These are phyloP conservation scores for Cathartes aura DNA, from an alignment of 2,113 vertebrate genomes.

Conservation along the genomic window DNA sequence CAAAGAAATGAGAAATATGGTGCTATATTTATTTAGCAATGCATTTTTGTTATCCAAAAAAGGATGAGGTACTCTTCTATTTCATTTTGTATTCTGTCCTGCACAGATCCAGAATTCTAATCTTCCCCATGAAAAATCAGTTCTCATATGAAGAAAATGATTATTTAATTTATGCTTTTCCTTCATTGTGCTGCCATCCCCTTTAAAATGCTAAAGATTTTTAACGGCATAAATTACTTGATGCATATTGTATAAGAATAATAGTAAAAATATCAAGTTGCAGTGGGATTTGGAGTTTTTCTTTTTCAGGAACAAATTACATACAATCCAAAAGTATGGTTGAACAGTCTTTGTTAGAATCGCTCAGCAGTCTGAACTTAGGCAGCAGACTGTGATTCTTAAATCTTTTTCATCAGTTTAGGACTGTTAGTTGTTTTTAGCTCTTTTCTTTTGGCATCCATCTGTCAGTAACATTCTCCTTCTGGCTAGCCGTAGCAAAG, in stretches of 20 bases:
- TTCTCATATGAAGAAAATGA: not conserved
- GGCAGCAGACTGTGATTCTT: slow-evolving; percentile 21
- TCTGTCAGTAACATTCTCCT: slow-evolving; percentile 23
- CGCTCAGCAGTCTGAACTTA: not conserved
- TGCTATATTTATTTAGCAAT: not conserved
- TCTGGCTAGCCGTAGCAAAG: slow-evolving; percentile 4
- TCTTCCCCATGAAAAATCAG: not conserved
- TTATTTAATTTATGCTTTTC: slow-evolving; percentile 10
- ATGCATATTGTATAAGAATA: not conserved
- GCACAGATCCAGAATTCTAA: not conserved
- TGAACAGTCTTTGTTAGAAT: not conserved
- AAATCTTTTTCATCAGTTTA: slow-evolving; percentile 24
- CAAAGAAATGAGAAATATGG: not conserved
- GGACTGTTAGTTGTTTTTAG: slow-evolving; percentile 24
- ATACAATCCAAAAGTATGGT: not conserved
- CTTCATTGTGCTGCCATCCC: not conserved
- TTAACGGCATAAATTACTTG: slow-evolving; percentile 27
- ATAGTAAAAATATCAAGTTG: not conserved
- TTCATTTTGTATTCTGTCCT: not conserved
- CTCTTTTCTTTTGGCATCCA: slow-evolving; percentile 23
- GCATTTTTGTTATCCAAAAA: not conserved
- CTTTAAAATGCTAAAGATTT: not conserved
- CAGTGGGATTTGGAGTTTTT: not conserved
- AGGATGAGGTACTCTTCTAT: not conserved
- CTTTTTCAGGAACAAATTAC: not conserved